These are phyloP conservation scores for Nesoenas mayeri DNA, from an alignment of 2,113 vertebrate species.

Conservation along the genomic window DNA sequence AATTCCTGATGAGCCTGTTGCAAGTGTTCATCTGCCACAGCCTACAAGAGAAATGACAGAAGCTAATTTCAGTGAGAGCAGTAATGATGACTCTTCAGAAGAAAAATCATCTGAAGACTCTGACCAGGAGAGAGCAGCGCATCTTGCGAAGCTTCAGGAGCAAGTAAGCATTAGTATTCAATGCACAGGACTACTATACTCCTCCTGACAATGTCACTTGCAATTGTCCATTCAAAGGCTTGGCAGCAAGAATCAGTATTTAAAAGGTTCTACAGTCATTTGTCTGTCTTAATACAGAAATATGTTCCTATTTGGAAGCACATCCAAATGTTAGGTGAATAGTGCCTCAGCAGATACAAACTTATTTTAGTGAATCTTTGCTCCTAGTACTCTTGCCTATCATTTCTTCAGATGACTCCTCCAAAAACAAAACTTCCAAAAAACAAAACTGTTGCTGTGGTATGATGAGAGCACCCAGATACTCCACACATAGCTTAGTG, in stretches of 20 bases:
- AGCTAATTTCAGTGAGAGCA: constrained; percentile 67
- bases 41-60: neutral
- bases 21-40: neutral
- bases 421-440: neutral
- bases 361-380: neutral
- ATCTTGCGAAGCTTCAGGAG: constrained; percentile 79
- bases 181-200: neutral
- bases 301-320: neutral
- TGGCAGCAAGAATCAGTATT: neutral
- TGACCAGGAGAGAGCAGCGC: constrained; percentile 67
- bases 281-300: neutral
- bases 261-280: neutral
- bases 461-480: neutral
- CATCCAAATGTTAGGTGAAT: neutral
- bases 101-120: constrained; percentile 76
- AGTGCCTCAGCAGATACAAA: neutral
- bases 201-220: neutral
- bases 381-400: neutral
- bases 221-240: neutral
- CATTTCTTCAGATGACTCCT: neutral
- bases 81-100: constrained; percentile 75
- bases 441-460: neutral
- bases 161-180: constrained; percentile 70
- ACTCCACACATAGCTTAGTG: neutral
- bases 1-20: constrained; percentile 78